Evolutionary conservation across 1,140 invertebrate species (phyloP), one percentile per base, ranked within the genome.

Genomic region (Hesperophylax magnus): DNA sequence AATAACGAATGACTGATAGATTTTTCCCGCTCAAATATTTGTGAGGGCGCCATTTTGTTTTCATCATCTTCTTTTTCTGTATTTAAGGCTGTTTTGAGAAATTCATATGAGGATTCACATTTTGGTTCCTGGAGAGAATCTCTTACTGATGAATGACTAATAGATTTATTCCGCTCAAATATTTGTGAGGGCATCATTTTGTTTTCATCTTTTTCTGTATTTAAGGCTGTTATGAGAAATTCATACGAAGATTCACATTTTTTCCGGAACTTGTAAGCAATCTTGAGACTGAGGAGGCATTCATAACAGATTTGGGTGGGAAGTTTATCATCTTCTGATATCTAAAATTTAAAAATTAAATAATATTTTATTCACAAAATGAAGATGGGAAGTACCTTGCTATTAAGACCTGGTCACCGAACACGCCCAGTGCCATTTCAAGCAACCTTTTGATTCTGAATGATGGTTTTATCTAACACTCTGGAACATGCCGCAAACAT

Each of bases 241-340:
- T 60, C 34, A 18, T 80, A 75, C 4, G 79, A 80, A 17, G 34
- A 52, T 80, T 80, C 79, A 63, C 79, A 80, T 80, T 61, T 75
- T 18, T 63, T 75, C 54, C 63, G 60, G 58, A 80, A 80, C 31
- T 52, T 34, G 56, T 80, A 75, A 1, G 79, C 53, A 24, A 80
- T 80, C 39, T 80, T 75, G 8, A 80, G 53, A 52, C 60, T 53
- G 14, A 39, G n/a, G 0, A 76, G 27, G 39, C 79, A 80, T n/a
- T 76, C 54, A 7, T 34, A 39, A 75, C 79, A 80, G 15, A 80
- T 76, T 18, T 75, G 56, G 11, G n/a, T 5, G n/a, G 79, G 79
- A 15, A 80, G 47, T 39, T 76, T 39, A 52, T 75, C 71, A 53
- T 67, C 79, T 80, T 80, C 79, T 15, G 22, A 22, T 6, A 80